Conservation (phyloP, 2,113 vertebrate genomes). For the Bagarius yarrelli region DNA sequence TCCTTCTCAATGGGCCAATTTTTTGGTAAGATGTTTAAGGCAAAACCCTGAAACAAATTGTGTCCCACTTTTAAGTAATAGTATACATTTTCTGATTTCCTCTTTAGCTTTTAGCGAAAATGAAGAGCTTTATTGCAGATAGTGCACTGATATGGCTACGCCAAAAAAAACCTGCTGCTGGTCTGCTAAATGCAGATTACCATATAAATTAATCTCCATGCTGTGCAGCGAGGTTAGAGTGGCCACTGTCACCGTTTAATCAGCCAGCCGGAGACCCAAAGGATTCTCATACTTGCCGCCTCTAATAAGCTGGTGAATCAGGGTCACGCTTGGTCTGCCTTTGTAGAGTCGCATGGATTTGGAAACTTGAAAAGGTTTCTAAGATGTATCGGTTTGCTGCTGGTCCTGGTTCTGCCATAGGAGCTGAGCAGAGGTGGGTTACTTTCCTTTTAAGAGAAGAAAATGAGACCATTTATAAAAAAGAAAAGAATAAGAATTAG, state of each 20-base stretch:
- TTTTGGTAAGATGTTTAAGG: too few relatives aligned
- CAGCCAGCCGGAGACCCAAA: conserved; percentile 41
- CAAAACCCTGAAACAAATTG: too few relatives aligned
- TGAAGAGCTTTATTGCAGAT: conserved; percentile 29
- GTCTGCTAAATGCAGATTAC: conserved; percentile 50
- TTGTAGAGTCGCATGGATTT: conserved; percentile 22
- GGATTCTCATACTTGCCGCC: conserved; percentile 34
- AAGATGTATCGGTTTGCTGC: too few relatives aligned
- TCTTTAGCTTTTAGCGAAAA: conserved; percentile 21
- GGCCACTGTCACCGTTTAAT: conserved; percentile 56
- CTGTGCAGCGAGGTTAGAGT: conserved; percentile 40
- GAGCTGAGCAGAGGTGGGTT: neutral
- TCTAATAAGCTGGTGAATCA: conserved; percentile 44
- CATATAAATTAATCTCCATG: conserved; percentile 58
- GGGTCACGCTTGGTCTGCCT: conserved; percentile 33
- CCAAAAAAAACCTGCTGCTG: conserved; percentile 30
- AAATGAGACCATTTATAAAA: too few relatives aligned
- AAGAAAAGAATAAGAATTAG: too few relatives aligned
- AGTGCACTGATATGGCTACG: conserved; percentile 17
- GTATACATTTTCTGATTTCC: conserved; percentile 26
- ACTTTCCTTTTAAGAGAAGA: neutral
- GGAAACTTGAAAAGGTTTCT: conserved; percentile 11
- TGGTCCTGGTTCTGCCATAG: neutral
- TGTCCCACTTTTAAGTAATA: neutral
- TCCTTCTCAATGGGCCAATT: too few relatives aligned